Evolutionary conservation across 2,797 vertebrate species (phyloP).

Genomic region (Avahi laniger): DNA sequence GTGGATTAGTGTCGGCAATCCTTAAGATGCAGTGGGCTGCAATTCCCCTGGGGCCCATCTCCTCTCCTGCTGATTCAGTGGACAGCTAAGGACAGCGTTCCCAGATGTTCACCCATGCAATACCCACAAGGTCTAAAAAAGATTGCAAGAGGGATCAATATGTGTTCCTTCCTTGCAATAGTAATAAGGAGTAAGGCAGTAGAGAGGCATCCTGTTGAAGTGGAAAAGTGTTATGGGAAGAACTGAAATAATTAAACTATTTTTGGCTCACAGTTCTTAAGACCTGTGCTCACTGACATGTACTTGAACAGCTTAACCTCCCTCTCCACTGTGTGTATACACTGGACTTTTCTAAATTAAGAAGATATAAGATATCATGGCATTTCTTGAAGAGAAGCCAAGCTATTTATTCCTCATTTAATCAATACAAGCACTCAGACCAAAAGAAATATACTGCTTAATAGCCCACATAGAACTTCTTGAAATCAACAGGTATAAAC

Average conservation of each 20-base stretch:
- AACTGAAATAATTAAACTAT: conserved; percentile 55
- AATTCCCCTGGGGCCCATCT: conserved; percentile 77
- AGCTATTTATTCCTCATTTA: not conserved
- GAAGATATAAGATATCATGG: conserved; percentile 13
- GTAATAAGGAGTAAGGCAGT: conserved; percentile 49
- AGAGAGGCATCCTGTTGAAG: conserved; percentile 47
- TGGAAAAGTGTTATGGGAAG: not conserved
- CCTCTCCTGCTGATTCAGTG: conserved; percentile 73
- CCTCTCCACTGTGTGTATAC: not conserved
- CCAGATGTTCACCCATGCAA: conserved; percentile 77
- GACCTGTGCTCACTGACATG: not conserved
- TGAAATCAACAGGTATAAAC: not conserved
- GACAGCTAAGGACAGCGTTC: conserved; percentile 78
- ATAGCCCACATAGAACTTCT: not conserved
- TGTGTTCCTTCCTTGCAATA: conserved; percentile 30
- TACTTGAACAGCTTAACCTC: not conserved
- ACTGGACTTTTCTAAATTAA: not conserved
- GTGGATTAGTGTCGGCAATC: conserved; percentile 76
- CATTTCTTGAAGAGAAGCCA: conserved; percentile 45
- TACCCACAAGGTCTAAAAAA: conserved; percentile 69
- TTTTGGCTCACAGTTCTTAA: conserved; percentile 48
- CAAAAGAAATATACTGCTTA: conserved; percentile 40
- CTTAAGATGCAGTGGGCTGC: conserved; percentile 65
- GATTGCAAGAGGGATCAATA: conserved; percentile 54
- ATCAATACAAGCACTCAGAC: not conserved